Evolutionary conservation across 2,888 invertebrate species (phyloP), one percentile per base, ranked within the genome.

Genomic region (Melieria crassipennis): DNA sequence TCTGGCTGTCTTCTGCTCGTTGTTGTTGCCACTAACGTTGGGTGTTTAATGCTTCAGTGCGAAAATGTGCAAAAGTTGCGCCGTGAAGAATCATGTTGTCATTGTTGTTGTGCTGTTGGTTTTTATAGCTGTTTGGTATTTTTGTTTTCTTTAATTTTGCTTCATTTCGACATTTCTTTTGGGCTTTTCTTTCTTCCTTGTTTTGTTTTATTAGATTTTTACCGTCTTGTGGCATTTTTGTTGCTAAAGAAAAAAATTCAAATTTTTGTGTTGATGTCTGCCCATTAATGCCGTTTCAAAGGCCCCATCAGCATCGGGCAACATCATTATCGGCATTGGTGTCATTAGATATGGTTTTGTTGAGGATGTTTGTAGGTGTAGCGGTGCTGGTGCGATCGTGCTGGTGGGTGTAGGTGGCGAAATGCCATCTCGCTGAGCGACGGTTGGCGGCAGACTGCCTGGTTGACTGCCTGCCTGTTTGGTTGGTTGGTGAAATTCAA

Each of bases 401-500:
- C 55, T 43, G 45, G 11, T 52, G 56, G 57, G 65, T 46, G 45
- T 46, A 65, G 45, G 46, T 30, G 30, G 30, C 30, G 30, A 30
- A 30, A 1, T 30, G 30, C 30, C 30, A 30, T 30, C 30, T 30
- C 30, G 30, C 30, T 30, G 30, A 30, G 30, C 30, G 30, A 2
- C 30, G 30, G 0, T 16, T 16, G 16, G 16, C 1, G 16, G 16
- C 16, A 16, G 16, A 16, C 16, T 16, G 16, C 16, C 16, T 16
- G 16, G 16, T 16, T 16, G 16, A 16, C 16, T 16, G 16, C 16
- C 30, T 30, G 30, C 30, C 30, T 30, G 30, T 30, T 30, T 30
- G 30, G 30, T 30, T 30, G 30, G 30, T 2, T 16, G 46, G 65
- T 30, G 65, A 65, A 65, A 65, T 46, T 65, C 57, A 65, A 65